These are phyloP conservation scores for Meliscaeva auricollis DNA, from an alignment of 2,888 invertebrate species.

Conservation along the genomic window DNA sequence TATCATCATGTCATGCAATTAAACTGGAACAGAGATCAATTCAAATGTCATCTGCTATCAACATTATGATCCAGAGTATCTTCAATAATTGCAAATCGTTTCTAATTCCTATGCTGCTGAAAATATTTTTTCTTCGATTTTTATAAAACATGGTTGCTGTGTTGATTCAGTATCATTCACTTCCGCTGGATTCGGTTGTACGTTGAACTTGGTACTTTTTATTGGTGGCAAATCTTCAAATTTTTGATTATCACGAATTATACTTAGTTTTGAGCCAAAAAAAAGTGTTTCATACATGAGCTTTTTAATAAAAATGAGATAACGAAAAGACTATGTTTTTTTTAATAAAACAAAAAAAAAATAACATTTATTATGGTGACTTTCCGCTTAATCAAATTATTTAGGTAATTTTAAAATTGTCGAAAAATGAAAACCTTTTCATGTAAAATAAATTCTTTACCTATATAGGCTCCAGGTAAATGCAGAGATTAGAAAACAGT, in stretches of 20 bases:
- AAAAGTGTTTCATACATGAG: background rate
- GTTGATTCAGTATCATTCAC: conserved; percentile 6
- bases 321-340: background rate
- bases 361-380: too few species aligned
- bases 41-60: conserved; percentile 68
- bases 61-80: background rate
- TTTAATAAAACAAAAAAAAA: too few species aligned
- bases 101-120: conserved; percentile 44
- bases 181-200: conserved; percentile 56
- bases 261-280: background rate
- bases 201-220: conserved; percentile 54
- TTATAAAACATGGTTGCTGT: conserved; percentile 24
- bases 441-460: too few species aligned
- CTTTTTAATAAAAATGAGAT: background rate
- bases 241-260: conserved; percentile 6
- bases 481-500: too few species aligned
- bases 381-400: too few species aligned
- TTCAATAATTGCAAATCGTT: conserved; percentile 60
- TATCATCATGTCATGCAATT: conserved; percentile 64
- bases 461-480: too few species aligned
- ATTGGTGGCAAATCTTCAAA: conserved; percentile 37
- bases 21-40: conserved; percentile 74
- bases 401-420: too few species aligned
- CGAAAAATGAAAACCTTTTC: too few species aligned
- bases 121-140: conserved; percentile 20